These are phyloP conservation scores for Biston stratarius DNA, from an alignment of 2,888 invertebrate genomes.

Conservation along the genomic window DNA sequence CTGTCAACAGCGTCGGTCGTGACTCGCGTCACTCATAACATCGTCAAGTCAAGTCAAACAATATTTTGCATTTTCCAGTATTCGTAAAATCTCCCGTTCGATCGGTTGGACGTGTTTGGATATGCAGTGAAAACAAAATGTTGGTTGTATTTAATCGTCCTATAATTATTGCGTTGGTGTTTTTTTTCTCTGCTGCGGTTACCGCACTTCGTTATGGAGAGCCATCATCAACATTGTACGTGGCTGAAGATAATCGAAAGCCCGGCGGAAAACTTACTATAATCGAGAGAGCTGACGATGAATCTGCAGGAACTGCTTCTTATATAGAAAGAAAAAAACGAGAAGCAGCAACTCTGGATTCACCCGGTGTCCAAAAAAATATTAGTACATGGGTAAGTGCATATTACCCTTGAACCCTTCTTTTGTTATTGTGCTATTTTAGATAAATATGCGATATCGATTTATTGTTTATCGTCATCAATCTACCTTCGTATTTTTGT, in stretches of 20 bases:
- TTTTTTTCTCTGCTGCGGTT: constrained; percentile 63
- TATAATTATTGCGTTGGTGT: constrained; percentile 64
- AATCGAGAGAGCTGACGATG: constrained; percentile 65
- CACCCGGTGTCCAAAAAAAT: constrained; percentile 68
- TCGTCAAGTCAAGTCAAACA: background rate
- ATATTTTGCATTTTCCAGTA: constrained; percentile 51
- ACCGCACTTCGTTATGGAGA: constrained; percentile 66
- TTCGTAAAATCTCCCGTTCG: constrained; percentile 60
- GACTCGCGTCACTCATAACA: constrained; percentile 5
- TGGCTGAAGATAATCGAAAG: constrained; percentile 61
- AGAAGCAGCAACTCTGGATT: constrained; percentile 66
- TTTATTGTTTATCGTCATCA: constrained; percentile 50
- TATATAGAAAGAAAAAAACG: constrained; percentile 72
- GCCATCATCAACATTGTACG: constrained; percentile 68
- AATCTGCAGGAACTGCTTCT: constrained; percentile 53
- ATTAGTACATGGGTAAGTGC: constrained; percentile 81
- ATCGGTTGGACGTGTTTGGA: constrained; percentile 62
- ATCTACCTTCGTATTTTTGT: constrained; percentile 40
- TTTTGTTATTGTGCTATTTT: constrained; percentile 39
- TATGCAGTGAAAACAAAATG: constrained; percentile 83
- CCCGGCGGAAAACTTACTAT: constrained; percentile 61
- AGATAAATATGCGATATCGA: constrained; percentile 36
- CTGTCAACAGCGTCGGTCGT: too few species aligned
- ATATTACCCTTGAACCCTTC: constrained; percentile 18
- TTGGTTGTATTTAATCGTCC: constrained; percentile 69